Evolutionary conservation across 2,888 invertebrate genomes (phyloP).

Genomic region (Xestia rhomboidea): DNA sequence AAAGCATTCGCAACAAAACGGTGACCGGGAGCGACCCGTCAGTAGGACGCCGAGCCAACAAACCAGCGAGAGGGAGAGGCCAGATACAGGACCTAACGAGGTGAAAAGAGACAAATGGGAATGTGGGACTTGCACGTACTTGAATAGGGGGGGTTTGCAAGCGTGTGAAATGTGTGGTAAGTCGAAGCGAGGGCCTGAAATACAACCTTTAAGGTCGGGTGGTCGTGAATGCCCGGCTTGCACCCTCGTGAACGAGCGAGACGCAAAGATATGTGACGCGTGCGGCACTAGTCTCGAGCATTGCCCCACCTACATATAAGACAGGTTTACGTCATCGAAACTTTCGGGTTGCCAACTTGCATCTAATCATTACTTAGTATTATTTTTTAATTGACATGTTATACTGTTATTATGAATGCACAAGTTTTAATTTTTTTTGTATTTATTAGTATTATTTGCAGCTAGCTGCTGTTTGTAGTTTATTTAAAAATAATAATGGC

Average conservation of each 20-base stretch:
- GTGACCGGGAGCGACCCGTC: slow-evolving; percentile 70
- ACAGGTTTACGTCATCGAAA: slow-evolving; percentile 64
- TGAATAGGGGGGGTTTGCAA: slow-evolving; percentile 89
- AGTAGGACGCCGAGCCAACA: slow-evolving; percentile 65
- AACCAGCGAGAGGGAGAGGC: slow-evolving; percentile 62
- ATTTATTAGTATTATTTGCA: slow-evolving; percentile 53
- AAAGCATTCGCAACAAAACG: slow-evolving; percentile 70
- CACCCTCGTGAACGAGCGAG: slow-evolving; percentile 93
- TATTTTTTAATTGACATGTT: slow-evolving; percentile 64
- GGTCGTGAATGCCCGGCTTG: slow-evolving; percentile 94
- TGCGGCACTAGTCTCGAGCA: slow-evolving; percentile 93
- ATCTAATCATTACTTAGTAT: slow-evolving; percentile 74
- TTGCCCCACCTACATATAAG: slow-evolving; percentile 94
- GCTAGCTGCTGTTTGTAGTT: slow-evolving; percentile 54
- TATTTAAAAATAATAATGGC: slow-evolving; percentile 42
- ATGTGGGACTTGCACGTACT: slow-evolving; percentile 93
- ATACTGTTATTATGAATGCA: slow-evolving; percentile 57
- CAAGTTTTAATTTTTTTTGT: slow-evolving; percentile 49
- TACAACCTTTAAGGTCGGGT: slow-evolving; percentile 92
- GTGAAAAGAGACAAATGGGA: slow-evolving; percentile 90
- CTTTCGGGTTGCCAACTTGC: slow-evolving; percentile 73
- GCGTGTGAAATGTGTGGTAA: slow-evolving; percentile 95
- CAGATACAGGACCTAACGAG: slow-evolving; percentile 55
- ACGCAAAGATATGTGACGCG: slow-evolving; percentile 92
- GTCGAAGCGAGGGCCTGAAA: slow-evolving; percentile 91